phyloP scores from a whole-genome alignment of 2,113 vertebrate genomes.

The Tautogolabrus adspersus region DNA sequence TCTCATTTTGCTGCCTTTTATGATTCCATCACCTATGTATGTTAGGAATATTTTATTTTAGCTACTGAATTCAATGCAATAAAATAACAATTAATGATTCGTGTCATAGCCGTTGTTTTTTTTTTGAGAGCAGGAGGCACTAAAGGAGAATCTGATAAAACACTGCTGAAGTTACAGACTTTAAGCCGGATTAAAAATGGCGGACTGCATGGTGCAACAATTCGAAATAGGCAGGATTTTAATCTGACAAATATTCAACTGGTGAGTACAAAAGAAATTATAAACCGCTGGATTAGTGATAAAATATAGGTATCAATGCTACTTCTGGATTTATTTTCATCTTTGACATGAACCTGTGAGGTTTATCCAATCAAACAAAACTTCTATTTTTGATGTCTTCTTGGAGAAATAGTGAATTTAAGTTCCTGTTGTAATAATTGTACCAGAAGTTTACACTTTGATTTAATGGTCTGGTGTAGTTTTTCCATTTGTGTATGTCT shows the following conservation, averaged over 20 bases:
- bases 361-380: too few relatives aligned
- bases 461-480: too few relatives aligned
- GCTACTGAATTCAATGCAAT: slow-evolving; percentile 78
- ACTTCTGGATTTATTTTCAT: background rate
- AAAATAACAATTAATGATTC: slow-evolving; percentile 64
- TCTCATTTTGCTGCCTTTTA: slow-evolving; percentile 74
- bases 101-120: slow-evolving; percentile 42
- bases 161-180: slow-evolving; percentile 45
- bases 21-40: slow-evolving; percentile 63
- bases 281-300: slow-evolving; percentile 44
- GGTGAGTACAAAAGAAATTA: slow-evolving; percentile 34
- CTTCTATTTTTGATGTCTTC: too few relatives aligned
- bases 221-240: slow-evolving; percentile 59
- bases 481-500: too few relatives aligned
- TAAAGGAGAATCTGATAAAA: slow-evolving; percentile 53
- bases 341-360: background rate
- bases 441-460: too few relatives aligned
- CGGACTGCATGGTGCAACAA: slow-evolving; percentile 49
- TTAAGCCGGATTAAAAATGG: slow-evolving; percentile 65
- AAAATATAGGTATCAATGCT: slow-evolving; percentile 16
- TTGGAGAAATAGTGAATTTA: too few relatives aligned
- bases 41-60: slow-evolving; percentile 74
- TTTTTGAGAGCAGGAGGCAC: slow-evolving; percentile 25
- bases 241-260: slow-evolving; percentile 41
- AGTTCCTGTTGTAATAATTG: too few relatives aligned